phyloP scores from a whole-genome alignment of 2,888 invertebrate genomes.

The Augiades crinisus region DNA sequence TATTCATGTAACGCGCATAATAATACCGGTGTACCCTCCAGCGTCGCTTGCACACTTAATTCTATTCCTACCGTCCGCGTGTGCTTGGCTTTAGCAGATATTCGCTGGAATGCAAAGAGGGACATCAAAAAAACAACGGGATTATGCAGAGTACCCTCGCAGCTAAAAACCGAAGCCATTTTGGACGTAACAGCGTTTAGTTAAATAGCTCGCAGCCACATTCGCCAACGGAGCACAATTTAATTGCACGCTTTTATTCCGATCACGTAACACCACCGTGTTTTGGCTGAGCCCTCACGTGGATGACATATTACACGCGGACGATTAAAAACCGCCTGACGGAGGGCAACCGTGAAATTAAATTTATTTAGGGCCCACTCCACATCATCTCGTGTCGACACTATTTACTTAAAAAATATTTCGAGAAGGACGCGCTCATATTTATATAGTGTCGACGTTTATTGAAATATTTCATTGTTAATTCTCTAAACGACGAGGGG shows the following conservation, averaged over 20 bases:
- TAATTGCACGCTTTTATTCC: slow-evolving; percentile 53
- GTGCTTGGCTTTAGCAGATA: slow-evolving; percentile 38
- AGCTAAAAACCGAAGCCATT: neutral
- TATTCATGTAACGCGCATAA: slow-evolving; percentile 58
- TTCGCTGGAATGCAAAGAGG: slow-evolving; percentile 30
- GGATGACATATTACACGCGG: slow-evolving; percentile 53
- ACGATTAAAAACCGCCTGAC: slow-evolving; percentile 60
- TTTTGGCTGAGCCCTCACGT: slow-evolving; percentile 49
- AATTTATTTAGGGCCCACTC: slow-evolving; percentile 76
- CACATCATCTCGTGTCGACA: slow-evolving; percentile 66
- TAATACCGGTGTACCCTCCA: slow-evolving; percentile 40
- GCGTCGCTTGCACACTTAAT: slow-evolving; percentile 40
- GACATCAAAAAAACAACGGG: neutral
- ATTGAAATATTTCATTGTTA: slow-evolving; percentile 80
- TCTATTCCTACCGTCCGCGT: slow-evolving; percentile 41
- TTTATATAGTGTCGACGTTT: slow-evolving; percentile 72
- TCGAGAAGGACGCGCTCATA: slow-evolving; percentile 66
- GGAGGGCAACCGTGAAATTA: slow-evolving; percentile 64
- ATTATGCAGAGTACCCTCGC: slow-evolving; percentile 6
- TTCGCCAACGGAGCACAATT: slow-evolving; percentile 39
- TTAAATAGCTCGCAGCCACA: slow-evolving; percentile 23
- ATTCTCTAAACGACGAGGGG: slow-evolving; percentile 65
- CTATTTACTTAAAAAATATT: slow-evolving; percentile 76
- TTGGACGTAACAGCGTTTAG: neutral
- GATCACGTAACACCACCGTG: slow-evolving; percentile 48